Evolutionary conservation across 2,888 invertebrate species (phyloP), one percentile per base, ranked within the genome.

Genomic region (Drosophila melanosoma): DNA sequence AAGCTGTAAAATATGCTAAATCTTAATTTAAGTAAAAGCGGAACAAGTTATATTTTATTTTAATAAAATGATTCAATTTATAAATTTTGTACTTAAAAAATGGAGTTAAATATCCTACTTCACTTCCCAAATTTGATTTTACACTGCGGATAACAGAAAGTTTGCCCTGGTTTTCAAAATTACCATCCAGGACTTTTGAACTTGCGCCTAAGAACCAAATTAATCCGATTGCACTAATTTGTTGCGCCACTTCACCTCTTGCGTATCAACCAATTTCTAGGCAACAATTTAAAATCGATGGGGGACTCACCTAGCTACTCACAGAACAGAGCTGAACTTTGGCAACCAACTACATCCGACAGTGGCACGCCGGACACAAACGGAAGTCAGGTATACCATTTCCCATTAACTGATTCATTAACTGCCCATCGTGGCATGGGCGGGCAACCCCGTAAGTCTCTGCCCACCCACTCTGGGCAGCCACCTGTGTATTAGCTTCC

Each of bases 361-460:
- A 8, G 29, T 42, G n/a, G 36, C 54, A 12, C 56, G n/a, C 7
- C 60, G 69, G 65, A 69, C 67, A 53, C 70, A 58, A 74, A 63
- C 90, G 86, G 89, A 84, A 89, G 82, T 76, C 70, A 71, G 79
- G 67, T 70, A 71, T 63, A 76, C 63, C 80, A 74, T 80, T 87
- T 89, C 82, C 89, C 89, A 87, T 87, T 87, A 89, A 79, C 80
- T 87, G 86, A 87, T 87, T 90, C 90, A 87, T 87, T 87, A 87
- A 87, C 83, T 81, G 81, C 72, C 51, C 86, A 73, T 74, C 73
- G 72, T 68, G 73, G 69, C 70, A 59, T 36, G 38, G 51, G 58
- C 23, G 15, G 23, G 3, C 51, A 42, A 12, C 12, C 11, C 20
- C 38, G 29, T 26, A 15, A 45, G 7, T n/a, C 29, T n/a, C 36